Base-by-base conservation (phyloP, 2,797 vertebrate species). In the Macrochelys suwanniensis region DNA sequence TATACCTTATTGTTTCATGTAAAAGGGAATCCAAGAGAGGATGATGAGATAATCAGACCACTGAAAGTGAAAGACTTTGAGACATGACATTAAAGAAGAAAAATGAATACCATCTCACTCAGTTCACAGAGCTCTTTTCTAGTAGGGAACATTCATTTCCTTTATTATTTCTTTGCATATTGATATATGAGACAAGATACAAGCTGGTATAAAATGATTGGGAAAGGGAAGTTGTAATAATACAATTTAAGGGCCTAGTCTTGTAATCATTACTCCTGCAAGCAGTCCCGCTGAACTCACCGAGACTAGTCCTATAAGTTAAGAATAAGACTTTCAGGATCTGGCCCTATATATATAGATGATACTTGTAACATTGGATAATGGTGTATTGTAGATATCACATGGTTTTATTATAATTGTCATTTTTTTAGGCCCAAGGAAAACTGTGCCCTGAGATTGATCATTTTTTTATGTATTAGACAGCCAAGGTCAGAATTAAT, bases 1-100 rank as follows among this genome's bases (percentile, higher is more conserved):
- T 93, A 88, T 82, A 85, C n/a, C 3, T 82, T 94, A 96, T 91
- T 95, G 92, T 96, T 97, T 93, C 13, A 87, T 83, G 88, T 84
- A 95, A 96, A 93, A 94, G 53, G 86, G 84, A 96, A 95, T 49
- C 3, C 19, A 96, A 96, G 90, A 87, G 56, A 96, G 59, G 54
- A 87, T 96, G 93, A 96, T 95, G 90, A 96, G 88, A 97, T 94
- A 97, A 96, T 95, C 94, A 96, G 93, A 93, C 89, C 84, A 95
- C 57, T 94, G 90, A 49, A 97, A 95, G 89, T 85, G 88, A 92
- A 95, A 86, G 86, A 92, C 94, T 94, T 87, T 90, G 90, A 92
- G 88, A 71, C 21, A 31, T 87, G 50, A 81, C 92, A 94, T 85
- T 94, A 95, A 92, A 37, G 78, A 94, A 87, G 84, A 87, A 80